Conservation (phyloP, 1,140 invertebrate species). For the Platyscapa corneri region DNA sequence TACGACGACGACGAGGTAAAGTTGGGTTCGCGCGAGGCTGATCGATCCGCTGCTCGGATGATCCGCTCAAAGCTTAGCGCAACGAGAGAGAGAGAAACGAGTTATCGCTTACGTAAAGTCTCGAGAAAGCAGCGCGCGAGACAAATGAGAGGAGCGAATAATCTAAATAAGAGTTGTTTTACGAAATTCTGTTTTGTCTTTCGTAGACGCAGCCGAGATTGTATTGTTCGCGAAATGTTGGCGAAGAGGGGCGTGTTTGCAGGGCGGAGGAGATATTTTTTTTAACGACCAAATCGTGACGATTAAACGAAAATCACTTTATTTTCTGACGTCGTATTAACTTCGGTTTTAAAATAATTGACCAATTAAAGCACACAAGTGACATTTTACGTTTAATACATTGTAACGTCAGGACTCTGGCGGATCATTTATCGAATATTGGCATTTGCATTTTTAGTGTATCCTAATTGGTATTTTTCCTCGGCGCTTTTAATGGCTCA, state of each 20-base stretch:
- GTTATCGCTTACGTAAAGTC: background rate
- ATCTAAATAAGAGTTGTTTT: background rate
- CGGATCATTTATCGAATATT: background rate
- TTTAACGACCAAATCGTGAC: background rate
- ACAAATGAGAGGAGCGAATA: background rate
- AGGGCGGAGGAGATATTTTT: background rate
- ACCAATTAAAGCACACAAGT: background rate
- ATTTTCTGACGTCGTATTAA: background rate
- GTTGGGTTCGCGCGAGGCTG: too few relatives aligned
- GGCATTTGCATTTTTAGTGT: conserved; percentile 3
- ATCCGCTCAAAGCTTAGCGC: background rate
- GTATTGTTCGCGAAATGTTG: too few relatives aligned
- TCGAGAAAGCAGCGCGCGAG: background rate
- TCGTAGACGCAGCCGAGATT: too few relatives aligned
- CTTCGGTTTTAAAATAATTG: conserved; percentile 4
- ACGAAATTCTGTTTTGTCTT: background rate
- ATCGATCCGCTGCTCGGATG: background rate
- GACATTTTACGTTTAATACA: conserved; percentile 13
- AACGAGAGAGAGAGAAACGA: background rate
- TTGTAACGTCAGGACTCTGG: background rate
- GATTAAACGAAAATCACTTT: background rate
- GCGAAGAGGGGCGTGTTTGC: background rate
- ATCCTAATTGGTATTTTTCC: background rate
- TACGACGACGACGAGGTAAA: too few relatives aligned
- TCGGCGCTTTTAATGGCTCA: background rate